Percentiles rank a stretch among this genome's conserved stretches.
These are phyloP conservation scores for Callaeas wilsoni DNA, from an alignment of 2,113 vertebrate genomes.

Conservation along the genomic window DNA sequence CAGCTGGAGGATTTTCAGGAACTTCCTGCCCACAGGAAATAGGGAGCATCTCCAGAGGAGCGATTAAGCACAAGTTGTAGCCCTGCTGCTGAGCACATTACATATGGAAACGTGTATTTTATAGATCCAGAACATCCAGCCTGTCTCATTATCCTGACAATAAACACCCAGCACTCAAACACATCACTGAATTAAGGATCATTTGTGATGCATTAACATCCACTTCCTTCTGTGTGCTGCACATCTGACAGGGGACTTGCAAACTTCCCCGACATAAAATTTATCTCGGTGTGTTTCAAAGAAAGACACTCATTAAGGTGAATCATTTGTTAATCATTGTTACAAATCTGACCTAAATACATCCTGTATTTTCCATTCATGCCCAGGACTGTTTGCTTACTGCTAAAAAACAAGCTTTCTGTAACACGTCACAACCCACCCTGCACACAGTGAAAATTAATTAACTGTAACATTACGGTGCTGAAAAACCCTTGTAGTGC, in stretches of 20 bases:
- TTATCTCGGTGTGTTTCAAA: background rate
- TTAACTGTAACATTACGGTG: background rate
- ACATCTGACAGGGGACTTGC: background rate
- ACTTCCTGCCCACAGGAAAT: background rate
- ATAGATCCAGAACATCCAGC: background rate
- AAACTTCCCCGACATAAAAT: background rate
- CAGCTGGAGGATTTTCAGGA: background rate
- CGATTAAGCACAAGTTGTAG: too few species aligned
- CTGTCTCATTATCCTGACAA: background rate
- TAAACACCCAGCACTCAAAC: slow-evolving; percentile 44
- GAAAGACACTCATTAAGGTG: slow-evolving; percentile 3
- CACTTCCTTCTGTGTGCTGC: background rate
- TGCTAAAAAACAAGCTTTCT: background rate
- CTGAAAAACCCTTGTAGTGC: background rate
- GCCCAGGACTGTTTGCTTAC: background rate
- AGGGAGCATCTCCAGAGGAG: background rate
- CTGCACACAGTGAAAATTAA: background rate
- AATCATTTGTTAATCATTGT: slow-evolving; percentile 44
- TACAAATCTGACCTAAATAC: slow-evolving; percentile 7
- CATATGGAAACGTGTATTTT: background rate
- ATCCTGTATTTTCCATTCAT: background rate
- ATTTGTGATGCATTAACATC: slow-evolving; percentile 50
- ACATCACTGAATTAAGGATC: background rate
- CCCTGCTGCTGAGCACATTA: background rate
- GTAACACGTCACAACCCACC: background rate